Evolutionary conservation across 2,888 invertebrate genomes (phyloP), one percentile per base, ranked within the genome.

Genomic region (Eutolmus rufibarbis): DNA sequence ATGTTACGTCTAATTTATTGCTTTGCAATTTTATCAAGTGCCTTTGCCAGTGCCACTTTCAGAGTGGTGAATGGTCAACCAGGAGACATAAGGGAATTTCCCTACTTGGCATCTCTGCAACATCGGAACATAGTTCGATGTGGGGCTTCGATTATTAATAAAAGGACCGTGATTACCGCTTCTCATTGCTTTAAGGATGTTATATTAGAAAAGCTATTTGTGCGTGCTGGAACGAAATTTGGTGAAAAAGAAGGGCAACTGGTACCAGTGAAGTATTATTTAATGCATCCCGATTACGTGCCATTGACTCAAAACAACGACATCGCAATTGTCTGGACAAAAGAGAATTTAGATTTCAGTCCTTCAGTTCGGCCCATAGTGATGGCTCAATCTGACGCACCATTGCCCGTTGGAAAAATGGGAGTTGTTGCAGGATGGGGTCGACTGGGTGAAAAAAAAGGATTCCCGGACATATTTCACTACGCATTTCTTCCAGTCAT

Each of bases 261-360:
- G 23, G 28, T 84, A 23, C 37, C 43, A 5, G 87, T 87, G 9
- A 66, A 77, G 43, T 40, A 57, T 37, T 84, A 82, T 34, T 23
- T 88, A 0, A n/a, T 14, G 16, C 88, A 88, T 43, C 88, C 88
- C 2, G 14, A 86, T 2, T 88, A 84, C 23, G 23, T 16, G 19
- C 46, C 34, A 34, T 8, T 76, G 4, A 84, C 28, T 14, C 82
- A 74, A 76, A 94, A 94, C 88, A 93, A 92, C 87, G 94, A 94
- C 74, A 91, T 94, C 4, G 94, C 94, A 0, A 89, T 94, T 0
- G 89, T 94, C 3, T 93, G 93, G 92, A 91, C 94, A 1, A 86
- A 92, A 0, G 91, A 90, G 14, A 92, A 93, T 1, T 90, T 94
- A 66, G 88, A 89, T 12, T 93, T 92, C 84, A 91, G 89, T 81